Percentiles rank a stretch among this genome's conserved stretches.
These are phyloP conservation scores for Enteromius treurensis DNA, from an alignment of 2,797 vertebrate species.

Conservation along the genomic window DNA sequence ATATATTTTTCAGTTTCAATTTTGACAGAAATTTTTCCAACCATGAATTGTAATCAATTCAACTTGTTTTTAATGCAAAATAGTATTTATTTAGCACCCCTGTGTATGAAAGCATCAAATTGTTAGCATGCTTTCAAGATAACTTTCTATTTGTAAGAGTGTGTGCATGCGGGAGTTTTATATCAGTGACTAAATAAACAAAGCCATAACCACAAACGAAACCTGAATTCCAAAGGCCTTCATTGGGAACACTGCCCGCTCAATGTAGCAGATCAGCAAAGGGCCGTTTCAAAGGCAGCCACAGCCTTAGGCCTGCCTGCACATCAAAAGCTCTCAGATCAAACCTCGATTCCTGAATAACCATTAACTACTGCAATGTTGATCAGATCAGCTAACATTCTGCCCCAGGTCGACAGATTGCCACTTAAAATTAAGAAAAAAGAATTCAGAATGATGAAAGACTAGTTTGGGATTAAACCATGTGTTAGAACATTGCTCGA, in stretches of 20 bases:
- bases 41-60: background rate
- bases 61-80: background rate
- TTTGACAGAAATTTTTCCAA: background rate
- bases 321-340: conserved; percentile 42
- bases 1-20: background rate
- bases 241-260: conserved; percentile 28
- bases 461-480: conserved; percentile 48
- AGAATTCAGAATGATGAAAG: conserved; percentile 10
- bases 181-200: conserved; percentile 10
- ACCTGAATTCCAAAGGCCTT: conserved; percentile 28
- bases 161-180: background rate
- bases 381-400: background rate
- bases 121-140: background rate
- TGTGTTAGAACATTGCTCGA: conserved; percentile 1
- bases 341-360: conserved; percentile 44
- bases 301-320: conserved; percentile 51
- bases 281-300: conserved; percentile 54
- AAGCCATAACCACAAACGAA: background rate
- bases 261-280: conserved; percentile 32
- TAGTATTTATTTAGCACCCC: background rate
- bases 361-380: conserved; percentile 53
- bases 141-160: background rate
- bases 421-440: conserved; percentile 31
- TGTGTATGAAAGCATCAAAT: background rate
- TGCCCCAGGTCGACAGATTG: conserved; percentile 2